Conservation (phyloP, 2,113 vertebrate genomes). For the Thermophis baileyi region DNA sequence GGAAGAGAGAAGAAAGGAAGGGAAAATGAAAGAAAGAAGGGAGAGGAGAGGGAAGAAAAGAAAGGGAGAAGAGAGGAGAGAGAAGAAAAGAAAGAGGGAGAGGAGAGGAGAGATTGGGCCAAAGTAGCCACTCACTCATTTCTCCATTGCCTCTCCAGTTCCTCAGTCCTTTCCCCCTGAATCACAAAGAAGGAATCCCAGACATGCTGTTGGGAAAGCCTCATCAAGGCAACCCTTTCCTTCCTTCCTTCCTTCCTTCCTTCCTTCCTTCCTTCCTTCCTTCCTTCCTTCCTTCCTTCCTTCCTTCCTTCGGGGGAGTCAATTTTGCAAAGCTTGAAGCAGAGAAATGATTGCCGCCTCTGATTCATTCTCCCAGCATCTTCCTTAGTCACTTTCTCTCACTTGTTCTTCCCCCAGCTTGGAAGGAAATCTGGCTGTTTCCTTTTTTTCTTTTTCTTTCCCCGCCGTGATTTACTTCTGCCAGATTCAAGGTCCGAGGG, state of each 20-base stretch:
- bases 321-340: neutral
- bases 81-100: too few species aligned
- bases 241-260: too few species aligned
- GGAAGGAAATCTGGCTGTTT: neutral
- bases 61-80: too few species aligned
- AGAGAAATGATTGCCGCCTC: neutral
- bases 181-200: neutral
- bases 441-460: neutral
- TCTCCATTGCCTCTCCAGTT: neutral
- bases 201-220: neutral
- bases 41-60: too few species aligned
- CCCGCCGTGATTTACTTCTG: too few species aligned
- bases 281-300: too few species aligned
- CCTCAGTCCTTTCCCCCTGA: neutral
- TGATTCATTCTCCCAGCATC: neutral
- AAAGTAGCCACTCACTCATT: too few species aligned
- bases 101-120: neutral
- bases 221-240: neutral
- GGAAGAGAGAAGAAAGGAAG: too few species aligned
- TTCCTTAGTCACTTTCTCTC: neutral
- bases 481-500: too few species aligned
- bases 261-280: too few species aligned
- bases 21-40: too few species aligned
- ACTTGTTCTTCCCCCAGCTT: rapidly evolving
- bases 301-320: neutral